These are phyloP conservation scores for Eptatretus burgeri DNA, from an alignment of 2,113 vertebrate genomes.

Conservation along the genomic window DNA sequence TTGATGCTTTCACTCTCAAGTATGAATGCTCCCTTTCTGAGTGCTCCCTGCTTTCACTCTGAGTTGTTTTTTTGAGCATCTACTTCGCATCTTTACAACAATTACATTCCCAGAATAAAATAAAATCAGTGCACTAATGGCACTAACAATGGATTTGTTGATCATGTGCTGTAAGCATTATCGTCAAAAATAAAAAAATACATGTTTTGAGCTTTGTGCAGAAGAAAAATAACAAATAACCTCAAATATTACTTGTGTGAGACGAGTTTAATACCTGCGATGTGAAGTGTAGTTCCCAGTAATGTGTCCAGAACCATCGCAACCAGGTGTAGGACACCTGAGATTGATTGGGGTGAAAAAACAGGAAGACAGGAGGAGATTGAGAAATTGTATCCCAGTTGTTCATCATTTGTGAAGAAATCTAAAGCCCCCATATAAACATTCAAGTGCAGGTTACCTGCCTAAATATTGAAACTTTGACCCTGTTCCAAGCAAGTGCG, in stretches of 20 bases:
- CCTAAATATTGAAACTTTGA: too few relatives aligned
- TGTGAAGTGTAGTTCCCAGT: conserved; percentile 43
- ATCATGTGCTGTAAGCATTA: conserved; percentile 17
- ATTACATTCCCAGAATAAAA: conserved; percentile 17
- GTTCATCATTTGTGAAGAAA: too few relatives aligned
- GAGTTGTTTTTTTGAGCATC: too few relatives aligned
- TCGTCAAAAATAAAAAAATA: conserved; percentile 16
- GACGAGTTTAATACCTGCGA: conserved; percentile 18
- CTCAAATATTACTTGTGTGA: conserved; percentile 13
- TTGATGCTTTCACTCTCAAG: too few relatives aligned
- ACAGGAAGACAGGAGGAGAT: too few relatives aligned
- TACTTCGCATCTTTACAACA: too few relatives aligned
- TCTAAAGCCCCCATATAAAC: too few relatives aligned
- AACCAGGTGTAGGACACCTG: conserved; percentile 43
- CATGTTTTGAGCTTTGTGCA: conserved; percentile 13
- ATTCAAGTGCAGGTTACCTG: too few relatives aligned
- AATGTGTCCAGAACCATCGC: conserved; percentile 39
- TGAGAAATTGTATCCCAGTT: too few relatives aligned
- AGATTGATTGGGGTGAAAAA: neutral
- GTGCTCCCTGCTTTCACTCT: too few relatives aligned
- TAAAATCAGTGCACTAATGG: conserved; percentile 15
- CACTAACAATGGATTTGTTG: conserved; percentile 15
- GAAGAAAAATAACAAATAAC: conserved; percentile 13
- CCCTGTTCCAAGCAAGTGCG: too few relatives aligned
- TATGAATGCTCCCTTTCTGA: too few relatives aligned